Evolutionary conservation across 1,140 invertebrate genomes (phyloP).

Genomic region (Dolichoris vasculosae): DNA sequence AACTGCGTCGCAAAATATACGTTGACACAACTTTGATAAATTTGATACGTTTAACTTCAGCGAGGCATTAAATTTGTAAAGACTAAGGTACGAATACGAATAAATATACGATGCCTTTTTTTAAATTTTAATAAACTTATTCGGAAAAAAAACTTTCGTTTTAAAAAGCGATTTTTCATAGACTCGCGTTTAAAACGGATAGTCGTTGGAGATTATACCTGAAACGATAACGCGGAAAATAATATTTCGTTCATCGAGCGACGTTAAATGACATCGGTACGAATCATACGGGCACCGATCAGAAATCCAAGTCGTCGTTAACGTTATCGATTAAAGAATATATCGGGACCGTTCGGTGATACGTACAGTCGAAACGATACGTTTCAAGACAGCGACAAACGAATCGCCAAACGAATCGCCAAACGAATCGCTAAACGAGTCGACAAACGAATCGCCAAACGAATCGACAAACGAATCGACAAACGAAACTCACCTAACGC

Average conservation of each 20-base stretch:
- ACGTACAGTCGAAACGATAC: not conserved
- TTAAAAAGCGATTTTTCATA: too few relatives aligned
- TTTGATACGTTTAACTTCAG: not conserved
- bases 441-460: not conserved
- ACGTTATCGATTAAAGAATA: not conserved
- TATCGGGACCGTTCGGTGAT: not conserved
- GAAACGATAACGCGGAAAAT: too few relatives aligned
- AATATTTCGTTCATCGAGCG: not conserved
- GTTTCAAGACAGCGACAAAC: not conserved
- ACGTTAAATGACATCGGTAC: not conserved
- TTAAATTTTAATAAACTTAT: not conserved
- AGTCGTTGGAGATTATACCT: too few relatives aligned
- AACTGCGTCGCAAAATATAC: not conserved
- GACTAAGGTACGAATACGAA: not conserved
- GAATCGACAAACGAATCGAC: not conserved
- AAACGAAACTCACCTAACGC: not conserved
- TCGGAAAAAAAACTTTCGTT: too few relatives aligned
- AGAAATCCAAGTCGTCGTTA: not conserved
- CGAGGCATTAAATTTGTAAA: not conserved
- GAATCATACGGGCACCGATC: not conserved
- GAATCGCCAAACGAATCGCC: not conserved
- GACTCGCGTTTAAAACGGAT: too few relatives aligned
- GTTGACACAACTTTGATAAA: not conserved
- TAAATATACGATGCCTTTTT: not conserved
- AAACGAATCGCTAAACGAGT: not conserved